Conservation (phyloP, 2,797 vertebrate genomes). For the Mus caroli region DNA sequence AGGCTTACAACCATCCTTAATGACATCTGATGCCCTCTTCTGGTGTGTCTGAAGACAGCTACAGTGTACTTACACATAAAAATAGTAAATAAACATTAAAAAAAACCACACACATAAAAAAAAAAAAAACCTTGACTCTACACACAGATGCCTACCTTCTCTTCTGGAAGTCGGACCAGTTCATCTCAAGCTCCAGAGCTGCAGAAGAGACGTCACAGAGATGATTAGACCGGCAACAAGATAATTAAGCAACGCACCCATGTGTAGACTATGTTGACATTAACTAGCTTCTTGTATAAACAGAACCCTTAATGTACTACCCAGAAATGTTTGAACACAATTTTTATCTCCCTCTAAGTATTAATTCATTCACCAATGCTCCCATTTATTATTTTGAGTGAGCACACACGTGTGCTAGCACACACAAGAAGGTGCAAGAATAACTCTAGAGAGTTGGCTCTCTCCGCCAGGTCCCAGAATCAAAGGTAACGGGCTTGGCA, state of each 20-base stretch:
- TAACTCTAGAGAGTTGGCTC: background rate
- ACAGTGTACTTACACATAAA: too few species aligned
- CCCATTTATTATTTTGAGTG: background rate
- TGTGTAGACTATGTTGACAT: background rate
- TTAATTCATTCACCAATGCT: background rate
- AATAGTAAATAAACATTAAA: too few species aligned
- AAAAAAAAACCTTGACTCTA: background rate
- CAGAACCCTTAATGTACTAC: background rate
- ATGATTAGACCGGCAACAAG: background rate
- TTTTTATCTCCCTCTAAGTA: background rate
- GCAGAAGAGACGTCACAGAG: slow-evolving; percentile 42
- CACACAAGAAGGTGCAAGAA: background rate
- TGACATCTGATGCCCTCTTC: too few species aligned
- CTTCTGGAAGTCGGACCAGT: background rate
- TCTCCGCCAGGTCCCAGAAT: background rate
- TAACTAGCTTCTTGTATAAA: background rate
- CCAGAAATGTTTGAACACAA: background rate
- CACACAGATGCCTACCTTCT: background rate
- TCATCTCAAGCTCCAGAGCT: slow-evolving; percentile 37
- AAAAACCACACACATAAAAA: too few species aligned
- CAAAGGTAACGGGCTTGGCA: background rate
- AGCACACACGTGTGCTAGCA: background rate
- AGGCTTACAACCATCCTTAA: too few species aligned
- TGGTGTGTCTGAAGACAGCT: too few species aligned
- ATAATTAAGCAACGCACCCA: background rate